Base-by-base conservation (phyloP, 2,113 vertebrate genomes). In the Centropristis striata region DNA sequence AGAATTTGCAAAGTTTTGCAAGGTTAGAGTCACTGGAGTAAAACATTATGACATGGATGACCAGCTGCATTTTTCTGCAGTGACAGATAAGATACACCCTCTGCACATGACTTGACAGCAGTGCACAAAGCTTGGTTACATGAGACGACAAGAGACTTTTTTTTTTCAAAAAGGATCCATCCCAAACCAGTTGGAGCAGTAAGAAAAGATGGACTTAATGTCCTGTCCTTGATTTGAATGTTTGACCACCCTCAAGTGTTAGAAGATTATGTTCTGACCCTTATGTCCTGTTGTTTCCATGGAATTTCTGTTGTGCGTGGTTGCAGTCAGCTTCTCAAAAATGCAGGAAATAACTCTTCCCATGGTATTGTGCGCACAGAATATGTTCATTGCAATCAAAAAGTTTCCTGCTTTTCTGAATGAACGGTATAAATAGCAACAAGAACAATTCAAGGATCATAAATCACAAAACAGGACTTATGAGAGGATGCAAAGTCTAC, bases 341-440 rank as follows among this genome's bases (percentile, higher is more conserved):
- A 60, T 77, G 66, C 86, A 88, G 92, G 92, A 92, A 93, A 83
- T 81, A 66, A 60, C 83, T 78, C 72, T 90, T 88, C 86, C 87
- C 71, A 76, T 74, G 66, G 86, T 81, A 91, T 86, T 90, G 91
- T 89, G 80, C 72, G 69, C 65, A 20, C 55, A 87, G 46, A 88
- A 86, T 81, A 86, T 81, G 72, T 86, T 80, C 77, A 78, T 57
- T 74, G 79, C 88, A 88, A 93, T 91, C 90, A 93, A 92, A 93
- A 87, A 67, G 87, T 92, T 93, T 92, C 88, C 88, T 93, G 91
- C 90, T 88, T 92, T 90, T 90, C 83, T 87, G 78, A 76, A 83
- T 75, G 72, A 68, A 39, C 8, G 51, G 64, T 91, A 91, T 84
- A 92, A 93, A 94, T 92, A 92, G 86, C 73, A 70, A 42, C 75